phyloP scores from a whole-genome alignment of 2,797 vertebrate genomes.

The Peromyscus nudipes region DNA sequence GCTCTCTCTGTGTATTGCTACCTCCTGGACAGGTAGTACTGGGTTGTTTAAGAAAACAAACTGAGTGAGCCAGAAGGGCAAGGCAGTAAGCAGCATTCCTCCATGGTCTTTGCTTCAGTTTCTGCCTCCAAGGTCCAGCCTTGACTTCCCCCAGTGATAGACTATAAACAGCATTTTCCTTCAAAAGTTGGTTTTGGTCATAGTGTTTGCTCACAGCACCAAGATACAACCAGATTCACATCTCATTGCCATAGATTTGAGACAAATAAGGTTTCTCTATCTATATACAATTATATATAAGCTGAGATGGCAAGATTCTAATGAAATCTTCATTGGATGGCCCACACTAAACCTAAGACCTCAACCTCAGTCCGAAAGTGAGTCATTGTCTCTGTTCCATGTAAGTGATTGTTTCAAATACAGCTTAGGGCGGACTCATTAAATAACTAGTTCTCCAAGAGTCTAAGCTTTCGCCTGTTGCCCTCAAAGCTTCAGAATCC shows the following conservation, averaged over 20 bases:
- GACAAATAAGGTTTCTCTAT: background rate
- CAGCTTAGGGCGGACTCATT: background rate
- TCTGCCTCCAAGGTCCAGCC: background rate
- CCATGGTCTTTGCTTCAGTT: background rate
- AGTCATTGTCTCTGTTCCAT: background rate
- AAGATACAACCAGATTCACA: background rate
- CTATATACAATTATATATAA: background rate
- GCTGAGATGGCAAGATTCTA: background rate
- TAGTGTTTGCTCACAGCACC: background rate
- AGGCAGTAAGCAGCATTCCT: background rate
- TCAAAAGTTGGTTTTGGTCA: background rate
- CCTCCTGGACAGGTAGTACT: background rate
- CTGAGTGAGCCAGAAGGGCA: background rate
- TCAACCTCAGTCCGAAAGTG: background rate
- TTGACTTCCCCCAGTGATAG: background rate
- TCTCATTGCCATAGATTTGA: background rate
- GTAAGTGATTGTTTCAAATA: background rate
- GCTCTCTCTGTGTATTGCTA: background rate
- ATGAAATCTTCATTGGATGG: background rate
- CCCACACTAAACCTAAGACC: background rate
- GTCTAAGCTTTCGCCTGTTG: slow-evolving; percentile 1
- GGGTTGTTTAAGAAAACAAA: background rate
- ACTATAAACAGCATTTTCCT: background rate
- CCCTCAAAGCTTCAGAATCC: slow-evolving; percentile 18
- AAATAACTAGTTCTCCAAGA: background rate